These are phyloP conservation scores for Caiman crocodilus DNA, from an alignment of 2,797 vertebrate species.

Conservation along the genomic window DNA sequence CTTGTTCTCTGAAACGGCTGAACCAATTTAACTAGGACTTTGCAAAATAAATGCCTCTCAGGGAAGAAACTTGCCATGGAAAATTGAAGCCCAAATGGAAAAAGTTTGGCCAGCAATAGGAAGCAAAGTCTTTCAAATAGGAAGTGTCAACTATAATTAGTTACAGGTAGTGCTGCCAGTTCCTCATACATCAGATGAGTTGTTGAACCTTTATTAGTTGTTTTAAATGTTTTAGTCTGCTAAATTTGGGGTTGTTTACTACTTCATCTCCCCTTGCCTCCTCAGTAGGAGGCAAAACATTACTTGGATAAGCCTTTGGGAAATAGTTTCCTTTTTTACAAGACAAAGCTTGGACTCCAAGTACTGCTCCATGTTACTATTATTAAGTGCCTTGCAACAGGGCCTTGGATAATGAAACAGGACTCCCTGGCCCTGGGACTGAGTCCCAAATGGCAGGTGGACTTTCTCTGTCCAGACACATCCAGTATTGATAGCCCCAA, in stretches of 20 bases:
- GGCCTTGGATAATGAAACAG: background rate
- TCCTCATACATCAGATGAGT: no score
- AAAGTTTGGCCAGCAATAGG: background rate
- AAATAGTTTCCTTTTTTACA: background rate
- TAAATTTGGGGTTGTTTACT: no score
- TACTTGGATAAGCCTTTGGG: background rate
- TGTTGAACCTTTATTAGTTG: no score
- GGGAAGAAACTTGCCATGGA: background rate
- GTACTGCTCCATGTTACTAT: background rate
- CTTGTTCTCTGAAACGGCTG: background rate
- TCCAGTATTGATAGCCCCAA: background rate
- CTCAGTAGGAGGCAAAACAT: background rate
- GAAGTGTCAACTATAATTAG: no score
- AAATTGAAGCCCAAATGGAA: fast-evolving
- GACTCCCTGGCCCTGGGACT: fast-evolving
- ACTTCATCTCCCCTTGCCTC: no score
- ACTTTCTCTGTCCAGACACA: background rate
- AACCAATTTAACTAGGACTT: background rate
- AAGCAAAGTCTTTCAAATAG: background rate
- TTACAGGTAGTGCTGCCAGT: no score
- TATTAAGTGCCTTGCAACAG: no score
- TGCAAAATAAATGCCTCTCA: background rate
- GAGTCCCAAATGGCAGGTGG: background rate
- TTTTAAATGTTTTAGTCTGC: no score
- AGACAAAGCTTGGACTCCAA: background rate